These are phyloP conservation scores for Atta colombica DNA, from an alignment of 1,140 invertebrate genomes.

Conservation along the genomic window DNA sequence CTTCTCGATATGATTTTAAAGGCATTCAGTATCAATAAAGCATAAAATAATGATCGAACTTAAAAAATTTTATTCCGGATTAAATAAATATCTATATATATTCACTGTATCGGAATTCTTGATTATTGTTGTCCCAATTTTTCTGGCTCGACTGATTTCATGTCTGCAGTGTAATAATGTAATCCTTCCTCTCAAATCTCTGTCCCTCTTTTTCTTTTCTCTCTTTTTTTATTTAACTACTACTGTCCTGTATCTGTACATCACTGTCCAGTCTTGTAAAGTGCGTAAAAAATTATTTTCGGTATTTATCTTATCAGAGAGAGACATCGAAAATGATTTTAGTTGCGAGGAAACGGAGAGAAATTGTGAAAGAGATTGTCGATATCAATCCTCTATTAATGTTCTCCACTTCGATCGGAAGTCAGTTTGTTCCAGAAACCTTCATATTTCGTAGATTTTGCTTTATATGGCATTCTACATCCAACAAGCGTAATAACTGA, in stretches of 20 bases:
- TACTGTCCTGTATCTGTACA: neutral
- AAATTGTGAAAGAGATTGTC: neutral
- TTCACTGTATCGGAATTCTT: neutral
- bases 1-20: neutral
- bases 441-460: neutral
- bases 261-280: neutral
- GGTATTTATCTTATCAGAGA: neutral
- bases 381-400: slow-evolving; percentile 2
- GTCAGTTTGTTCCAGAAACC: neutral
- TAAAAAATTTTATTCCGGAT: neutral
- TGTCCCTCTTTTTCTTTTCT: neutral
- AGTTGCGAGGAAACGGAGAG: neutral
- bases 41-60: slow-evolving; percentile 6
- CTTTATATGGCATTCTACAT: neutral
- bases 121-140: neutral
- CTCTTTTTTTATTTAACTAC: neutral
- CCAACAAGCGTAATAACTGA: neutral
- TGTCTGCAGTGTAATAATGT: neutral
- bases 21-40: neutral
- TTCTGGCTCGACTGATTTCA: slow-evolving; percentile 1
- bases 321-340: neutral
- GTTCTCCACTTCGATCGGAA: neutral
- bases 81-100: neutral
- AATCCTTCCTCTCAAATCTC: slow-evolving; percentile 22
- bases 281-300: neutral